Conservation (phyloP, 2,797 vertebrate genomes). For the Ambastaia sidthimunki region DNA sequence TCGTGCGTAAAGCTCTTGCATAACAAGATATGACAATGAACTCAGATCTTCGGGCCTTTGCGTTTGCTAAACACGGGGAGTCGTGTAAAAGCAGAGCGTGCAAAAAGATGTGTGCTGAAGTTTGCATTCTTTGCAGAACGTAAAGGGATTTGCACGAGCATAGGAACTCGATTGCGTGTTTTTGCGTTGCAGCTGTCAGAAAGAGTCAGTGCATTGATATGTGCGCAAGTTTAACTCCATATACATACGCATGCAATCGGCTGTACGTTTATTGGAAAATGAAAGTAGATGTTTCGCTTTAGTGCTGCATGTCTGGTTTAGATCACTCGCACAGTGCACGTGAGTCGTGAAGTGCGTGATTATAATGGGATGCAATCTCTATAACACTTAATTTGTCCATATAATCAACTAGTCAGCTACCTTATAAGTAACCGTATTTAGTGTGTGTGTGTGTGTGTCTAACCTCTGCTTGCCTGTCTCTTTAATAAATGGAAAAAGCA, state of each 20-base stretch:
- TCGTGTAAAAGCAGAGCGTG: not conserved
- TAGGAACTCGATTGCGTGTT: not conserved
- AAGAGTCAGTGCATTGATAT: not conserved
- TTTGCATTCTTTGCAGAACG: not conserved
- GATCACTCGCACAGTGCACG: not conserved
- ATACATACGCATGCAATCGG: not conserved
- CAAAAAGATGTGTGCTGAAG: not conserved
- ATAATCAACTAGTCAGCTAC: too few relatives aligned
- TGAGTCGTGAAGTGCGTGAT: not conserved
- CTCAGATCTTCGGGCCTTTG: not conserved
- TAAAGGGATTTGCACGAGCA: not conserved
- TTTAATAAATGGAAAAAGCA: too few relatives aligned
- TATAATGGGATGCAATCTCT: too few relatives aligned
- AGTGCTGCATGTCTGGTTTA: not conserved
- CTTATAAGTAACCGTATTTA: too few relatives aligned
- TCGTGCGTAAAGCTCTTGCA: constrained; percentile 28
- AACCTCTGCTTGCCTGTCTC: too few relatives aligned
- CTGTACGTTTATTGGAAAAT: not conserved
- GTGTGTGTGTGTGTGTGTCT: too few relatives aligned
- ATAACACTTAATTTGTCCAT: too few relatives aligned
- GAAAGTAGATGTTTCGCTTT: not conserved
- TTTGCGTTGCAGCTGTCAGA: not conserved
- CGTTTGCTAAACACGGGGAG: not conserved
- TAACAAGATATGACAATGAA: constrained; percentile 7
- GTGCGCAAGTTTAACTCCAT: not conserved